Evolutionary conservation across 2,888 invertebrate genomes (phyloP).

Genomic region (Megastigmus dorsalis): DNA sequence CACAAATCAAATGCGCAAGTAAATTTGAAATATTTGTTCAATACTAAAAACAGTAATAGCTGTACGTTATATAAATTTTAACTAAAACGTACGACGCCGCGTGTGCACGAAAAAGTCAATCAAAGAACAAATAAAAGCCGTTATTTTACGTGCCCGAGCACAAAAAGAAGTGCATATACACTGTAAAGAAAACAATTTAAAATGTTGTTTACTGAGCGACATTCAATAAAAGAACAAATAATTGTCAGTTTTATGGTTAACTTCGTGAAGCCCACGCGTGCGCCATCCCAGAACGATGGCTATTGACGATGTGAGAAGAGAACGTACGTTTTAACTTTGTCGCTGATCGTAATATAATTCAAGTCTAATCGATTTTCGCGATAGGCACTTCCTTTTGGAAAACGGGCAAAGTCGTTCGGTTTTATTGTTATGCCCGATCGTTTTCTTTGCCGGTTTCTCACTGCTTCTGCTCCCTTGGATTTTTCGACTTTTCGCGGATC

Average conservation of each 20-base stretch:
- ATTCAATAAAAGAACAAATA: slow-evolving; percentile 45
- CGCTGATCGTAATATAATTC: slow-evolving; percentile 47
- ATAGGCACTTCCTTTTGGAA: slow-evolving; percentile 32
- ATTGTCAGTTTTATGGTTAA: slow-evolving; percentile 33
- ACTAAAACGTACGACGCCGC: neutral
- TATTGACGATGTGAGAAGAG: slow-evolving; percentile 44
- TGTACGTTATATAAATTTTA: neutral
- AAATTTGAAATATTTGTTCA: neutral
- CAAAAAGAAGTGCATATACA: neutral
- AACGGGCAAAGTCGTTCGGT: slow-evolving; percentile 35
- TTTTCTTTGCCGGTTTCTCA: slow-evolving; percentile 29
- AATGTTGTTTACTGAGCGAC: slow-evolving; percentile 31
- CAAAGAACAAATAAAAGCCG: slow-evolving; percentile 2
- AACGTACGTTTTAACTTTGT: slow-evolving; percentile 46
- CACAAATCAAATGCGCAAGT: slow-evolving; percentile 24
- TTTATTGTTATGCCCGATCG: slow-evolving; percentile 44
- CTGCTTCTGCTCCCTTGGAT: slow-evolving; percentile 5
- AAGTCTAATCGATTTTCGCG: slow-evolving; percentile 47
- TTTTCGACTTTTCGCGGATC: slow-evolving; percentile 32
- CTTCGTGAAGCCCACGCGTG: neutral
- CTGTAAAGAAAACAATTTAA: slow-evolving; percentile 18
- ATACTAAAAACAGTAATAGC: neutral
- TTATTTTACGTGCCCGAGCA: neutral
- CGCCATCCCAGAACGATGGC: neutral
- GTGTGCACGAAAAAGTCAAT: neutral